These are phyloP conservation scores for Columba guinea DNA, from an alignment of 2,797 vertebrate genomes.

Conservation along the genomic window DNA sequence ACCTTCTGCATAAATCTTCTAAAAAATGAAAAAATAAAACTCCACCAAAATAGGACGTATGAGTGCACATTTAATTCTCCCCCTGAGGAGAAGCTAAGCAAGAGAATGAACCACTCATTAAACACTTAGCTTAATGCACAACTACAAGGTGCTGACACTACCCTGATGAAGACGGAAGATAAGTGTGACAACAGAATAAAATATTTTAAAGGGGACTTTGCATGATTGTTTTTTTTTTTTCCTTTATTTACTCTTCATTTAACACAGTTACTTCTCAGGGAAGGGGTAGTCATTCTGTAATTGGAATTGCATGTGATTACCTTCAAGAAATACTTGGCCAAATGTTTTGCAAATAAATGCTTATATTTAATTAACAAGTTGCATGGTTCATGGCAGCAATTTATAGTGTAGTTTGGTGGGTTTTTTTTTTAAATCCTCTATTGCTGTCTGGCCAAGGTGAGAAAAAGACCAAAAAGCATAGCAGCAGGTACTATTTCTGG, in stretches of 20 bases:
- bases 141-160: neutral
- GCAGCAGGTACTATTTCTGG: neutral
- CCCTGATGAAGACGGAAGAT: neutral
- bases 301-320: neutral
- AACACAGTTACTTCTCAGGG: neutral
- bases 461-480: neutral
- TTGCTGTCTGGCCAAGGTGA: neutral
- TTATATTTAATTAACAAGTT: neutral
- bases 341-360: neutral
- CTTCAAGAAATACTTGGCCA: neutral
- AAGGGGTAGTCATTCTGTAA: neutral
- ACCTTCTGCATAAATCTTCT: slow-evolving; percentile 11
- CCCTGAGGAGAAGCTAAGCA: slow-evolving; percentile 10
- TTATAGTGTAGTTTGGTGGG: neutral
- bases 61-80: neutral
- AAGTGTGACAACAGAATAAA: neutral
- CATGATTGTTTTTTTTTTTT: neutral
- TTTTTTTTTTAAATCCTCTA: neutral
- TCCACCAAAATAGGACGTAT: slow-evolving; percentile 1
- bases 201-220: neutral
- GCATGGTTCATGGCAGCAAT: neutral
- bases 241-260: neutral
- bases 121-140: neutral
- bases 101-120: slow-evolving; percentile 6
- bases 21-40: slow-evolving; percentile 54